Evolutionary conservation across 2,113 vertebrate species (phyloP), one percentile per base, ranked within the genome.

Genomic region (Bufo bufo): DNA sequence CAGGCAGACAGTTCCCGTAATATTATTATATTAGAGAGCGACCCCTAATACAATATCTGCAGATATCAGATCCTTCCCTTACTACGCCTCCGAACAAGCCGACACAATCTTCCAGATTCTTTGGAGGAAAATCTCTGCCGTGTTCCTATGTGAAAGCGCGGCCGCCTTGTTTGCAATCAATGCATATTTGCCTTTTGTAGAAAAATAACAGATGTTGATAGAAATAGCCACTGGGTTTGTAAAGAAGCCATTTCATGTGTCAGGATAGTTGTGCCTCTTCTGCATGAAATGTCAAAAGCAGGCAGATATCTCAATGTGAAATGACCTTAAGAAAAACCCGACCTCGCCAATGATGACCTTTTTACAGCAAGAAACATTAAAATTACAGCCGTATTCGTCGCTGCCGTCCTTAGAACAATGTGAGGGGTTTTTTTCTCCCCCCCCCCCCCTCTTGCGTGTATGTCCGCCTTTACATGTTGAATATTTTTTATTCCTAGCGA

Each of bases 231-330:
- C 90, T 91, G 93, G 93, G 93, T 94, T 93, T 92, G 91, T 91
- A 92, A 92, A 94, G 93, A 94, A 92, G 91, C 94, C 94, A 93
- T 93, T 94, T 90, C 91, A 77, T 91, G 92, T 95, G 95, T 95
- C 94, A 94, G 92, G 91, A 93, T 93, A 92, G 91, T 91, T 92
- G 92, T 91, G 91, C 90, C 91, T 92, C 91, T 88, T 88, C 89
- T 88, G 92, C 92, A 94, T 92, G 91, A 93, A 92, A 93, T 93
- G 94, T 93, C 93, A 95, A 82, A 92, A 92, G 90, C 90, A 93
- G 93, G 91, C 92, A 93, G 92, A 92, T 91, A 91, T 93, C 92
- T 93, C 92, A 89, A 77, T 92, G 93, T 92, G 94, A 95, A 95
- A 92, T 92, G 93, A 94, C 94, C 93, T 94, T 93, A 93, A 94